A percentile compares a stretch with the other conserved stretches of the same genome.
These are phyloP conservation scores for Yponomeuta plumbellus DNA, from an alignment of 2,888 invertebrate species.

Conservation along the genomic window DNA sequence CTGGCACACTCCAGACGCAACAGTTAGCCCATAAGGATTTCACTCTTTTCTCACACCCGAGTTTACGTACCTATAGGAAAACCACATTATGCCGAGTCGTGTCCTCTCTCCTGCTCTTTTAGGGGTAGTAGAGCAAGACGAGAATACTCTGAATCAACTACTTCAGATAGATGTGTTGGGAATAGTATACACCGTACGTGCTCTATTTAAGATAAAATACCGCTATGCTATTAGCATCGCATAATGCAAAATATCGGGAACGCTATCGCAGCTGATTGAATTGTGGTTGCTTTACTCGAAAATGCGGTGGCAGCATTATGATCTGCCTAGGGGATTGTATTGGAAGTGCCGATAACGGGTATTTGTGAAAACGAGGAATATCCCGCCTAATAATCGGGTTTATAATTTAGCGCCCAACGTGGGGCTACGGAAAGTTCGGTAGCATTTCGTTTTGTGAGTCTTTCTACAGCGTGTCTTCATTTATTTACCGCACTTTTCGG, in stretches of 20 bases:
- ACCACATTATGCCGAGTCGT: slow-evolving; percentile 24
- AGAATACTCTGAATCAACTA: slow-evolving; percentile 17
- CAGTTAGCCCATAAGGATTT: slow-evolving; percentile 53
- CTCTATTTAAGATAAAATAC: slow-evolving; percentile 19
- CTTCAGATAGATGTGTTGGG: slow-evolving; percentile 7
- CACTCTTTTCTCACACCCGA: slow-evolving; percentile 30
- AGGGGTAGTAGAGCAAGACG: neutral
- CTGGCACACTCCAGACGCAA: slow-evolving; percentile 46
- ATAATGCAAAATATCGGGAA: slow-evolving; percentile 1
- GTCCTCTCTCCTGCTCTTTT: slow-evolving; percentile 17
- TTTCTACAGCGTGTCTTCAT: no score
- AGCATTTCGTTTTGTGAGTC: no score
- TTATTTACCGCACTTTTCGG: no score
- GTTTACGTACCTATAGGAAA: slow-evolving; percentile 4
- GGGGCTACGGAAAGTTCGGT: slow-evolving; percentile 15
- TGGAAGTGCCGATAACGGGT: neutral
- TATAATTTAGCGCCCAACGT: slow-evolving; percentile 29
- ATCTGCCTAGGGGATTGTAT: neutral
- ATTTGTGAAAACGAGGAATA: neutral
- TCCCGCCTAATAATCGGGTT: neutral
- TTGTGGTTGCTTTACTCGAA: slow-evolving; percentile 1
- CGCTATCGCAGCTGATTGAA: slow-evolving; percentile 2
- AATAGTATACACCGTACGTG: slow-evolving; percentile 15
- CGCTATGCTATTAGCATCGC: neutral
- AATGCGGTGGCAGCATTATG: neutral